These are phyloP conservation scores for Mimas tiliae DNA, from an alignment of 2,888 invertebrate species.

Conservation along the genomic window DNA sequence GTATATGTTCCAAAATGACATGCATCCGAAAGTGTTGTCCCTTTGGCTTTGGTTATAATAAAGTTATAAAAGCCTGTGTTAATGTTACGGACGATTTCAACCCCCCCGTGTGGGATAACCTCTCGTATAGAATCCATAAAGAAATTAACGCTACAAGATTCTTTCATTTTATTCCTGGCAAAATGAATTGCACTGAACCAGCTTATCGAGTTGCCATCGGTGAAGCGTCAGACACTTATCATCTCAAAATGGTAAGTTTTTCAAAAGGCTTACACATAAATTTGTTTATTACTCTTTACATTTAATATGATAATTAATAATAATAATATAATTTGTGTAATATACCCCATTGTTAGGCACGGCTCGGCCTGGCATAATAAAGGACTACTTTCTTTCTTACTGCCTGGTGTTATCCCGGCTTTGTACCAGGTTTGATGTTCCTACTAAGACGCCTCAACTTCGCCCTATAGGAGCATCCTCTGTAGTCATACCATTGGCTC, in stretches of 20 bases:
- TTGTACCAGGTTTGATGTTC: too few relatives aligned
- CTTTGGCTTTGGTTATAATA: conserved; percentile 49
- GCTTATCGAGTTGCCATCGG: conserved; percentile 44
- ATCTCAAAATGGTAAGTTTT: conserved; percentile 55
- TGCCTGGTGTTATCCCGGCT: too few relatives aligned
- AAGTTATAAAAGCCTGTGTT: conserved; percentile 45
- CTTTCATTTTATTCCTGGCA: conserved; percentile 56
- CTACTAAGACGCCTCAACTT: too few relatives aligned
- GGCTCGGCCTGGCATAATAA: too few relatives aligned
- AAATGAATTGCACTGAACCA: conserved; percentile 46
- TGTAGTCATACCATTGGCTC: too few relatives aligned
- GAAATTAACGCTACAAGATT: conserved; percentile 44
- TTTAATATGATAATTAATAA: too few relatives aligned
- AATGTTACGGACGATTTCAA: conserved; percentile 45
- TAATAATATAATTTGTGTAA: too few relatives aligned
- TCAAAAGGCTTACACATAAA: neutral
- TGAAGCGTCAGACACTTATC: conserved; percentile 35
- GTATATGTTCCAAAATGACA: conserved; percentile 51
- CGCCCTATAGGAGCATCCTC: too few relatives aligned
- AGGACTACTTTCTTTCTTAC: too few relatives aligned
- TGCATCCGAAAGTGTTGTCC: conserved; percentile 67
- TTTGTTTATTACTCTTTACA: neutral
- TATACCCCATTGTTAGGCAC: too few relatives aligned
- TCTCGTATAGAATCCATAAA: conserved; percentile 39
- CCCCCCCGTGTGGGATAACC: conserved; percentile 54